Base-by-base conservation (phyloP, 2,113 vertebrate species). In the Alethe castanea region DNA sequence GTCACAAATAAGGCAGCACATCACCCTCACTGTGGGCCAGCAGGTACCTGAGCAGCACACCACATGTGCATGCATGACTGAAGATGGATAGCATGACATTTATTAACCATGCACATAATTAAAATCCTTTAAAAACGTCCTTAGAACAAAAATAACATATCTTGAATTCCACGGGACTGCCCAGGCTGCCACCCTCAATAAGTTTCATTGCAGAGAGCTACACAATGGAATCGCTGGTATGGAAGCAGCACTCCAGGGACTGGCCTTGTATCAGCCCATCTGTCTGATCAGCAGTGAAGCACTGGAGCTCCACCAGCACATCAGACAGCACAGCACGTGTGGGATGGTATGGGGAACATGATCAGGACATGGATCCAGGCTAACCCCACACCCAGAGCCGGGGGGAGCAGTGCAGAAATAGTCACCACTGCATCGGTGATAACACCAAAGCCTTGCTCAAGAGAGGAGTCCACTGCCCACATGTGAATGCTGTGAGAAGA, bases 101-200 rank as follows among this genome's bases (percentile, higher is more conserved):
- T 95, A 95, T 94, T 93, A 96, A 88, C 88, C 94, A 94, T 76
- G 90, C 82, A 94, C 82, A 76, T 86, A 96, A 96, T 92, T 95
- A 90, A 93, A 96, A 86, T 47, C 79, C 76, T 95, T 93, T 92
- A 92, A 78, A 95, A 90, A 81, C 4, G 0, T 94, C 77, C 80
- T 92, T 69, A 35, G 76, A 95, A 94, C 67, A 83, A 92, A 97
- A 97, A 92, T 54, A 95, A 92, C 78, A 4, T n/a, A 42, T 67
- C 93, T 83, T 15, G 64, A 60, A 86, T 90, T 96, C 82, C 82
- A 86, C 31, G 5, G 92, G 80, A 83, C 80, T 78, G 90, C 72
- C 60, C 64, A 53, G 79, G 64, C 94, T 96, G 94, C 90, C 94
- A 92, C 64, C 48, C 88, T 90, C 79, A 88, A 56, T 92, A 67